These are phyloP conservation scores for Galerucella pusilla DNA, from an alignment of 2,888 invertebrate genomes.

Conservation along the genomic window DNA sequence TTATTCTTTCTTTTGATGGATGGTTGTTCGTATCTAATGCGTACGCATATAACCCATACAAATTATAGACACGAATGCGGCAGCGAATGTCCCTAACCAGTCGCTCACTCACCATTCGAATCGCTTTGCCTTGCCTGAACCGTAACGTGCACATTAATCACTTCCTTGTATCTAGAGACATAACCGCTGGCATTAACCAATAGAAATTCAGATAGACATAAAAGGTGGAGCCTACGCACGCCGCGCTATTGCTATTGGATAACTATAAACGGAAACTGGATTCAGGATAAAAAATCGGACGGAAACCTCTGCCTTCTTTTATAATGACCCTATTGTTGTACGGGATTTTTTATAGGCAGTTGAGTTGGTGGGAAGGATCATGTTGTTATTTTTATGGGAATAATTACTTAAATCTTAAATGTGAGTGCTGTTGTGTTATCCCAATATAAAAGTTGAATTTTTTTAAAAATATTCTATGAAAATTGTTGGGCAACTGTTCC, in stretches of 20 bases:
- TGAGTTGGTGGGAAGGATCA: not conserved
- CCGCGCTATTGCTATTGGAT: conserved; percentile 52
- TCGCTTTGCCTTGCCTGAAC: conserved; percentile 26
- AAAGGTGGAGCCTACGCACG: conserved; percentile 55
- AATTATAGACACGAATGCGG: not conserved
- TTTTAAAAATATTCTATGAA: no score
- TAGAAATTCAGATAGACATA: conserved; percentile 54
- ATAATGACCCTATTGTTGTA: conserved; percentile 35
- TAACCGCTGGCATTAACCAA: conserved; percentile 52
- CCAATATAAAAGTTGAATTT: no score
- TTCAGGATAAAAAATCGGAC: conserved; percentile 46
- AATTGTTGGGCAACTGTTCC: no score
- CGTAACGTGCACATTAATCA: conserved; percentile 47
- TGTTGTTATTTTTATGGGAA: not conserved
- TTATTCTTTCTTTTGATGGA: not conserved
- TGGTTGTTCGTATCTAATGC: not conserved
- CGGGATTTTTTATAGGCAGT: conserved; percentile 8
- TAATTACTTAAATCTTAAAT: no score
- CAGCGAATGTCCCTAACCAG: not conserved
- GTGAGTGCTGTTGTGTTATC: no score
- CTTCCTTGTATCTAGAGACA: conserved; percentile 52
- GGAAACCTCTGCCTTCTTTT: conserved; percentile 35
- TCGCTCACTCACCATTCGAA: conserved; percentile 20
- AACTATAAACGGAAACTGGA: conserved; percentile 48
- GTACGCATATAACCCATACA: not conserved